Evolutionary conservation across 2,113 vertebrate species (phyloP).

Genomic region (Galemys pyrenaicus): DNA sequence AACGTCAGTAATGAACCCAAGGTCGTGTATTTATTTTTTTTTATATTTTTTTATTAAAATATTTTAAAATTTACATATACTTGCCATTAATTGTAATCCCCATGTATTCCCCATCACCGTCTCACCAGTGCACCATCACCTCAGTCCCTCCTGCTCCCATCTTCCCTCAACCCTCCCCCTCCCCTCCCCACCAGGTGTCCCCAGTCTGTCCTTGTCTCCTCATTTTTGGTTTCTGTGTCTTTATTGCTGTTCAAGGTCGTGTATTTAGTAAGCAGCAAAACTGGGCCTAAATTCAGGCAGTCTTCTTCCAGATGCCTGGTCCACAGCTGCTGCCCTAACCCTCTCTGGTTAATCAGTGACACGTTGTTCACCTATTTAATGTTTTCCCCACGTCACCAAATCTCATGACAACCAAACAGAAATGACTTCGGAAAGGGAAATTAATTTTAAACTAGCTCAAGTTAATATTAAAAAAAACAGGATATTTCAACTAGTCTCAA

Average conservation of each 20-base stretch:
- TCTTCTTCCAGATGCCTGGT: neutral
- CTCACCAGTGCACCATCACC: too few relatives aligned
- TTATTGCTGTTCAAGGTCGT: too few relatives aligned
- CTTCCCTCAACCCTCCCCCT: too few relatives aligned
- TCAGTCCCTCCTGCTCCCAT: too few relatives aligned
- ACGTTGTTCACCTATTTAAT: neutral
- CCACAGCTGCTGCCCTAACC: neutral
- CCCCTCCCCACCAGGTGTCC: too few relatives aligned
- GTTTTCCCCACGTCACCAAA: neutral
- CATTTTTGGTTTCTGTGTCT: too few relatives aligned
- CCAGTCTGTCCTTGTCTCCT: too few relatives aligned
- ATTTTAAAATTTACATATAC: too few relatives aligned
- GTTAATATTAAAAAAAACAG: conserved; percentile 49
- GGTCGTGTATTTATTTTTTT: neutral
- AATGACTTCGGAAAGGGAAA: conserved; percentile 38
- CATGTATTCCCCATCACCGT: too few relatives aligned
- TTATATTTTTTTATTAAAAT: too few relatives aligned
- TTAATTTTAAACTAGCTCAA: conserved; percentile 6
- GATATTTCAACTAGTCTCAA: neutral
- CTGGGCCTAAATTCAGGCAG: neutral
- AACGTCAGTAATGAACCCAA: neutral
- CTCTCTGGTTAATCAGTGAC: neutral
- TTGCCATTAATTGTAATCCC: too few relatives aligned
- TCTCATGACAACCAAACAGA: neutral
- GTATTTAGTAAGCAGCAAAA: neutral